Percentiles rank a stretch among this genome's conserved stretches.
phyloP scores from a whole-genome alignment of 1,140 invertebrate species.

The Propsilocerus akamusi region DNA sequence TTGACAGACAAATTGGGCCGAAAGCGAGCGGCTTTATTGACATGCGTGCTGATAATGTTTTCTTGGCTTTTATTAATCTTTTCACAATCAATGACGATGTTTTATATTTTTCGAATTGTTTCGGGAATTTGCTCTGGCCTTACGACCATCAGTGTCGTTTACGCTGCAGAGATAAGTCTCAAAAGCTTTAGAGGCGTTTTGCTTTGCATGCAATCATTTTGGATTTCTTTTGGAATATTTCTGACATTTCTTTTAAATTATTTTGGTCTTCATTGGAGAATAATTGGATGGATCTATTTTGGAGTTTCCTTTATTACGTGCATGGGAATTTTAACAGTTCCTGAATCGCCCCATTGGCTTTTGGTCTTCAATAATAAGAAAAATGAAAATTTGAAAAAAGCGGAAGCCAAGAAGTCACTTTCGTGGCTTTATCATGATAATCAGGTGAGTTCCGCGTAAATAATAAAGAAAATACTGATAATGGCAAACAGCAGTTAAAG shows the following conservation, averaged over 20 bases:
- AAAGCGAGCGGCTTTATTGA: constrained; percentile 31
- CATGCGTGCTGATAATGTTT: constrained; percentile 30
- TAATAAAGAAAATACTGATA: neutral
- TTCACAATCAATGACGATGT: constrained; percentile 19
- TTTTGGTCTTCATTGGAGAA: constrained; percentile 23
- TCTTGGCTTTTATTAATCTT: constrained; percentile 29
- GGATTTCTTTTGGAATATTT: constrained; percentile 34
- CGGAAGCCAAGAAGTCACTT: constrained; percentile 14
- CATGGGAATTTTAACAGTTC: constrained; percentile 23
- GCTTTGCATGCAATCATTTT: constrained; percentile 33
- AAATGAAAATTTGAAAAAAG: constrained; percentile 13
- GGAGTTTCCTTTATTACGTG: constrained; percentile 19
- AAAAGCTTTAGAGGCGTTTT: constrained; percentile 29
- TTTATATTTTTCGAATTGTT: constrained; percentile 29
- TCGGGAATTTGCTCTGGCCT: constrained; percentile 29
- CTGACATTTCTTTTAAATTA: constrained; percentile 22
- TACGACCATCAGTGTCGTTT: constrained; percentile 30
- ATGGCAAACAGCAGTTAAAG: neutral
- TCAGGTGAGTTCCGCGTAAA: constrained; percentile 5
- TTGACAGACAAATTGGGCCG: constrained; percentile 45
- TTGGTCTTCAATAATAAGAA: constrained; percentile 24
- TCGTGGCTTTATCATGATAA: constrained; percentile 23
- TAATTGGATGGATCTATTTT: constrained; percentile 25
- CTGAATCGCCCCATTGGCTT: constrained; percentile 38
- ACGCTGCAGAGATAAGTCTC: constrained; percentile 35